phyloP scores from a whole-genome alignment of 2,888 invertebrate species.

The Eudemis profundana region DNA sequence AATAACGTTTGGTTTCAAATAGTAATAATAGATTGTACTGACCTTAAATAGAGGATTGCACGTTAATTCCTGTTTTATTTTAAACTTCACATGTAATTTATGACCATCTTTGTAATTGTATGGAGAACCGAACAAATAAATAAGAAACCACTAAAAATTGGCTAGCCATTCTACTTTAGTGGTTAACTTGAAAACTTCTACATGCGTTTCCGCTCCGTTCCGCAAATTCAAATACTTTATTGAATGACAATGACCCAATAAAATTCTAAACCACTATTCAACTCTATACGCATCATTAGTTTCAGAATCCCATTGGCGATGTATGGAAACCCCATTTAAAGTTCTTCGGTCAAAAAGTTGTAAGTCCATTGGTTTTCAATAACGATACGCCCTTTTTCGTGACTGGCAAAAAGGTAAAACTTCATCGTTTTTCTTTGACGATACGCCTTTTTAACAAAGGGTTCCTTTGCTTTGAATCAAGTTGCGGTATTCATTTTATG shows the following conservation, averaged over 20 bases:
- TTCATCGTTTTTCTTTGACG: neutral
- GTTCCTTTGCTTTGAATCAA: neutral
- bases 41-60: too few relatives aligned
- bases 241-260: conserved; percentile 14
- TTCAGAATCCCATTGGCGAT: conserved; percentile 9
- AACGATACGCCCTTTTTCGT: neutral
- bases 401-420: too few relatives aligned
- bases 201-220: neutral
- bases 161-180: neutral
- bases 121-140: too few relatives aligned
- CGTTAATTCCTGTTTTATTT: too few relatives aligned
- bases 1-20: too few relatives aligned
- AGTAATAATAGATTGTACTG: too few relatives aligned
- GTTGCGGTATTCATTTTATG: conserved; percentile 7
- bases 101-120: too few relatives aligned
- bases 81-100: too few relatives aligned
- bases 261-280: conserved; percentile 14
- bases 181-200: neutral
- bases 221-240: conserved; percentile 7
- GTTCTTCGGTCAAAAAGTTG: conserved; percentile 3
- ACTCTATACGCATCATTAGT: conserved; percentile 10
- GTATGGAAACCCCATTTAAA: neutral
- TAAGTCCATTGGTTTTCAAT: neutral
- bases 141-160: neutral
- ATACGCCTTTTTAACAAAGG: neutral